Percentiles rank a stretch among this genome's conserved stretches.
These are phyloP conservation scores for Galerucella nymphaeae DNA, from an alignment of 2,888 invertebrate genomes.

Conservation along the genomic window DNA sequence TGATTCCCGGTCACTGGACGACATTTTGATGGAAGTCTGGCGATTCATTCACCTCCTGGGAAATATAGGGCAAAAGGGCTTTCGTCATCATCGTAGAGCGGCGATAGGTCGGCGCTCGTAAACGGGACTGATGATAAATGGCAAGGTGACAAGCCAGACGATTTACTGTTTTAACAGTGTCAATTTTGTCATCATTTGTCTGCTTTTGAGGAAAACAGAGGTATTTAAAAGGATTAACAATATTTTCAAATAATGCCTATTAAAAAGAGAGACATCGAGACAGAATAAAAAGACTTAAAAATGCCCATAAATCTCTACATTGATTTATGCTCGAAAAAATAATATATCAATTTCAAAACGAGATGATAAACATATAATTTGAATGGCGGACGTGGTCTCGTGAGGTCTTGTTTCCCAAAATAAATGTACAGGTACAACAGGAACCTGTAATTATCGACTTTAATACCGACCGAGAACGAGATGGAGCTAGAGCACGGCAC, in stretches of 20 bases:
- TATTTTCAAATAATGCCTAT: neutral
- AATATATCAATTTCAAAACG: conserved; percentile 56
- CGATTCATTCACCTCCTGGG: conserved; percentile 51
- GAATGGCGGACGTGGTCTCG: conserved; percentile 41
- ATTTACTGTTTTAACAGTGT: conserved; percentile 50
- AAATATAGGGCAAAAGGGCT: conserved; percentile 43
- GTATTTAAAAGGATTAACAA: neutral
- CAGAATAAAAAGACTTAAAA: conserved; percentile 13
- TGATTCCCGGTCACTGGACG: conserved; percentile 47
- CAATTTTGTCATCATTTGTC: conserved; percentile 44
- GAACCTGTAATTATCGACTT: conserved; percentile 62
- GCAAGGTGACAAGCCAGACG: conserved; percentile 51
- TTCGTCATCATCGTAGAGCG: conserved; percentile 39
- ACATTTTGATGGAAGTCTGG: conserved; percentile 55
- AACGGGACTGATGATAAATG: conserved; percentile 47
- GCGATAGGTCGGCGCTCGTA: conserved; percentile 13
- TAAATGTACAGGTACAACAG: conserved; percentile 57
- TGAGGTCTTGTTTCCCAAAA: conserved; percentile 55
- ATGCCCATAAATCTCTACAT: conserved; percentile 36
- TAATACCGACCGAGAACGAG: conserved; percentile 52
- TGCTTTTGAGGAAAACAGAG: conserved; percentile 2
- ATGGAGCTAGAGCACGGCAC: conserved; percentile 43
- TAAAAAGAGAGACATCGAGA: neutral
- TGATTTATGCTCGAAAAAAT: conserved; percentile 42
- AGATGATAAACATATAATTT: conserved; percentile 56